These are phyloP conservation scores for Sinocyclocheilus anophthalmus DNA, from an alignment of 2,113 vertebrate species.

Conservation along the genomic window DNA sequence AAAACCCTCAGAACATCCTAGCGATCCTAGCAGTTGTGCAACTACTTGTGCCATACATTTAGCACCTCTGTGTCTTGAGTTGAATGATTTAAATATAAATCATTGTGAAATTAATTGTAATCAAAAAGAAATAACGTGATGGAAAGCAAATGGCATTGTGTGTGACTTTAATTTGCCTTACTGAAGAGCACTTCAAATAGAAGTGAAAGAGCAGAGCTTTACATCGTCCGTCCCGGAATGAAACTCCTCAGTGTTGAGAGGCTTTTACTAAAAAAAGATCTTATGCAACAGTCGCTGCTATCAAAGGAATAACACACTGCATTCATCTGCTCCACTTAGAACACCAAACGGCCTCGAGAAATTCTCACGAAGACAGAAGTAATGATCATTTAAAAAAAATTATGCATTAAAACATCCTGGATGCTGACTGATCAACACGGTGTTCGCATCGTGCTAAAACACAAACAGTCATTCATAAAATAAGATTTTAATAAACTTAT, in stretches of 20 bases:
- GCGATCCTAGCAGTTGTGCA: too few relatives aligned
- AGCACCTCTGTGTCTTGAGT: too few relatives aligned
- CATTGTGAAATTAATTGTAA: too few relatives aligned
- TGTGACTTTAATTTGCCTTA: neutral
- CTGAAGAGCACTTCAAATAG: neutral
- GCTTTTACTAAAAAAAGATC: conserved; percentile 31
- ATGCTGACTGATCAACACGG: neutral
- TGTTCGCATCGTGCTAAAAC: neutral
- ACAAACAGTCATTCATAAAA: neutral
- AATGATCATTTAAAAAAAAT: too few relatives aligned
- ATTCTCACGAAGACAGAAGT: neutral
- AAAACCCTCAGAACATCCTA: too few relatives aligned
- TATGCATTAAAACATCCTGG: neutral
- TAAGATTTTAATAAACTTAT: neutral
- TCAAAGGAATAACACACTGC: neutral
- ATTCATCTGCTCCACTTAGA: neutral
- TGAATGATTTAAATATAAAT: too few relatives aligned
- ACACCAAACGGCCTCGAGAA: neutral
- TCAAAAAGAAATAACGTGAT: too few relatives aligned
- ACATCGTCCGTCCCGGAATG: neutral
- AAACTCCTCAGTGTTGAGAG: neutral
- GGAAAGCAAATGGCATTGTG: too few relatives aligned
- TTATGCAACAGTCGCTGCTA: conserved; percentile 9
- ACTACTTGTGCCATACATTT: too few relatives aligned
- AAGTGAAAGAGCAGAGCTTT: neutral